Conservation (phyloP, 1,140 invertebrate genomes). For the Sycophaga agraensis region DNA sequence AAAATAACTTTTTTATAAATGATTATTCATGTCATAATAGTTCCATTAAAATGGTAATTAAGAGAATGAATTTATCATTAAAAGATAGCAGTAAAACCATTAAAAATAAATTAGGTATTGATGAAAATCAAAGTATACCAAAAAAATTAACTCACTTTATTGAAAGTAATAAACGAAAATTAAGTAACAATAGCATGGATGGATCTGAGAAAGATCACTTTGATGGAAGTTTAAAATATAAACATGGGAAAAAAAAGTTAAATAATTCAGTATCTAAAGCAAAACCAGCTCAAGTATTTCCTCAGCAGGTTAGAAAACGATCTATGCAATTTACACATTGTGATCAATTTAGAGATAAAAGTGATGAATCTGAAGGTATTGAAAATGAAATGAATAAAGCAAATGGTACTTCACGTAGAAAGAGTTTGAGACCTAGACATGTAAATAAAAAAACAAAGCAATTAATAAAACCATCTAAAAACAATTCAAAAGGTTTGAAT, state of each 20-base stretch:
- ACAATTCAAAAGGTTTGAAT: too few species aligned
- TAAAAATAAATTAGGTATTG: background rate
- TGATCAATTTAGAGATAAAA: background rate
- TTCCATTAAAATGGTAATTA: too few species aligned
- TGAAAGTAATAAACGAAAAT: background rate
- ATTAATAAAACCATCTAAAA: background rate
- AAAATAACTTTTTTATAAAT: background rate
- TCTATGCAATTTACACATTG: background rate
- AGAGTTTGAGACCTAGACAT: background rate
- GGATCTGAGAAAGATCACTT: background rate
- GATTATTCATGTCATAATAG: background rate
- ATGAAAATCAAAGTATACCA: background rate
- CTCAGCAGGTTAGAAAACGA: slow-evolving; percentile 1
- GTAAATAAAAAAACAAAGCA: background rate
- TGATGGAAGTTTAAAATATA: background rate
- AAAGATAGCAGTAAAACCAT: too few species aligned
- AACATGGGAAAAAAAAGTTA: background rate
- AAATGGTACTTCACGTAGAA: slow-evolving; percentile 1
- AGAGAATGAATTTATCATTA: too few species aligned
- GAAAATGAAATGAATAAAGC: slow-evolving; percentile 4
- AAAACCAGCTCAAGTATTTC: background rate
- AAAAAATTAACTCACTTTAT: background rate
- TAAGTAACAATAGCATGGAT: background rate
- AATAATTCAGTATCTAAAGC: background rate
- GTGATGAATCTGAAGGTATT: background rate